Base-by-base conservation (phyloP, 2,113 vertebrate species). In the Polyodon spathula region DNA sequence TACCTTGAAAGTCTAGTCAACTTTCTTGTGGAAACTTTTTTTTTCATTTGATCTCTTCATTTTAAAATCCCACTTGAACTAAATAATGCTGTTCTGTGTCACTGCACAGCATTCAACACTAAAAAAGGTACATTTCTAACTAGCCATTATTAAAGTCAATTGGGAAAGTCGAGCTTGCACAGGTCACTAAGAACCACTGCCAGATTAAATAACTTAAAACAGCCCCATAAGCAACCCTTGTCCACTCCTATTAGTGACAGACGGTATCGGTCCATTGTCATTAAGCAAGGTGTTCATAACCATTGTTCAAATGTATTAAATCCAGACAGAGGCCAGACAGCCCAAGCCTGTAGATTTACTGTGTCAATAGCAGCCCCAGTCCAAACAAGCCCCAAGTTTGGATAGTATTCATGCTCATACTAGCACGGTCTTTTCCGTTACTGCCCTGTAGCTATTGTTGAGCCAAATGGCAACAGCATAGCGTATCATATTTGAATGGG, bases 301-400 rank as follows among this genome's bases (percentile, higher is more conserved):
- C 77, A 87, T 89, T 92, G 81, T 86, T 83, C 75, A 66, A 79
- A 67, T 51, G 57, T 60, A 70, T 62, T 63, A 76, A 81, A 81
- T 64, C 76, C 85, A 89, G 82, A 88, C 81, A 84, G 81, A 62
- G 54, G 66, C 78, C 79, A 89, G 85, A 88, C 77, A 84, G 78
- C 41, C 76, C 78, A 81, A 78, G 77, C 73, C 77, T 79, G 72
- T 71, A 81, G 77, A 82, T 87, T 82, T 85, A 83, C 55, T 37
- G 16, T 52, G 71, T 85, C 81, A 86, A 75, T 80, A 74, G 80
- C 67, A 68, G 78, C 81, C 78, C 76, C 69, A 77, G 72, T 72
- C 71, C 74, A 78, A 81, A 81, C 9, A 73, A 74, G 59, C 71
- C 56, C 53, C 52, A 63, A 62, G 72, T 86, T 83, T 86, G 76